Base-by-base conservation (phyloP, 2,888 invertebrate species). In the Luffia ferchaultella region DNA sequence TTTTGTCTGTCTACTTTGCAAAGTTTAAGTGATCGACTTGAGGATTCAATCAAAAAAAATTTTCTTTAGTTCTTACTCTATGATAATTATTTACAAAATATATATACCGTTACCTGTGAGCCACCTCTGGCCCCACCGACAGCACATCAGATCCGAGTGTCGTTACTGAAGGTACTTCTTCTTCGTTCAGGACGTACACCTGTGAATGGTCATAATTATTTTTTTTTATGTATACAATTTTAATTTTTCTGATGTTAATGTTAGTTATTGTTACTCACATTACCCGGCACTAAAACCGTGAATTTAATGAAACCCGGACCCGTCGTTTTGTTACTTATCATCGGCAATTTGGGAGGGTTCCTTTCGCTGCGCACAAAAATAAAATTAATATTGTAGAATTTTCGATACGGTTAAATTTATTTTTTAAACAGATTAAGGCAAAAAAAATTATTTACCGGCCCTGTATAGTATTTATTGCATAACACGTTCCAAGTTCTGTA, bases 161-260 rank as follows among this genome's bases (percentile, higher is more conserved):
- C 0, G 90, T 90, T 45, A 90, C 70, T 1, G 89, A 88, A 1
- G 92, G 92, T 0, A 92, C 90, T 60, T 92, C 92, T 63, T 90
- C 87, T 60, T 87, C 86, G 20, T 90, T 88, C 50, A 89, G 61
- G 55, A 89, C 84, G 58, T 88, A 90, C 42, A 90, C 62, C 85
- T 85, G 51, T 2, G 52, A n/a, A n/a, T n/a, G n/a, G n/a, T n/a
- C n/a, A n/a, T n/a, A n/a, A n/a, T n/a, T n/a, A n/a, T n/a, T n/a
- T n/a, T n/a, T n/a, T n/a, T n/a, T n/a, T n/a, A n/a, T n/a, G n/a
- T n/a, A n/a, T n/a, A n/a, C n/a, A n/a, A n/a, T n/a, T n/a, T n/a
- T n/a, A n/a, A n/a, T n/a, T n/a, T n/a, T n/a, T n/a, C n/a, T n/a
- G n/a, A n/a, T n/a, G n/a, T n/a, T n/a, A n/a, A n/a, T n/a, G n/a